Conservation (phyloP, 2,113 vertebrate species). For the Delphinus delphis region DNA sequence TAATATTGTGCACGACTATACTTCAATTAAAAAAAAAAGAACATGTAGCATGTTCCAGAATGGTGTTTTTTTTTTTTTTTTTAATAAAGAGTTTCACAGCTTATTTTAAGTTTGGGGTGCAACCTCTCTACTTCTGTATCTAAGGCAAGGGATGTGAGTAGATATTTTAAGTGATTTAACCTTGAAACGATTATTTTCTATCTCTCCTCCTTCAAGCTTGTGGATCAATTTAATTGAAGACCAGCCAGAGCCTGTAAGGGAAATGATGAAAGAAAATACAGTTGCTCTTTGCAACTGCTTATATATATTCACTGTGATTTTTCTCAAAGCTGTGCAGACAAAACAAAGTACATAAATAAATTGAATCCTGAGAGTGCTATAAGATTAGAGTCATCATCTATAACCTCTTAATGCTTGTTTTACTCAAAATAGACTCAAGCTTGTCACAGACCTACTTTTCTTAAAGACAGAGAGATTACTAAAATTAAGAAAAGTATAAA, state of each 20-base stretch:
- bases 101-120: not conserved
- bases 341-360: conserved; percentile 31
- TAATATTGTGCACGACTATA: not conserved
- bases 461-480: not conserved
- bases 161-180: conserved; percentile 8
- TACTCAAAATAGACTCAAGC: not conserved
- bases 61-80: not conserved
- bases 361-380: not conserved
- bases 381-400: not conserved
- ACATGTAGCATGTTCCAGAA: not conserved
- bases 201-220: not conserved
- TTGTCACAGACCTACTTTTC: not conserved
- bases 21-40: not conserved
- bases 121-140: not conserved
- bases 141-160: not conserved
- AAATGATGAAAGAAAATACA: conserved; percentile 37
- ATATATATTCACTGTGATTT: conserved; percentile 20
- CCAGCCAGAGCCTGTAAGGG: not conserved
- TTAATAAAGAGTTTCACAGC: not conserved
- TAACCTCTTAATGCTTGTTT: not conserved
- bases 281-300: not conserved
- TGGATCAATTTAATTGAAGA: conserved; percentile 54
- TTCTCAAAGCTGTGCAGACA: conserved; percentile 13
- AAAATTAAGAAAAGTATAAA: conserved; percentile 12
- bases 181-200: conserved; percentile 50